Evolutionary conservation across 1,140 invertebrate genomes (phyloP).

Genomic region (Drepana arcuata): DNA sequence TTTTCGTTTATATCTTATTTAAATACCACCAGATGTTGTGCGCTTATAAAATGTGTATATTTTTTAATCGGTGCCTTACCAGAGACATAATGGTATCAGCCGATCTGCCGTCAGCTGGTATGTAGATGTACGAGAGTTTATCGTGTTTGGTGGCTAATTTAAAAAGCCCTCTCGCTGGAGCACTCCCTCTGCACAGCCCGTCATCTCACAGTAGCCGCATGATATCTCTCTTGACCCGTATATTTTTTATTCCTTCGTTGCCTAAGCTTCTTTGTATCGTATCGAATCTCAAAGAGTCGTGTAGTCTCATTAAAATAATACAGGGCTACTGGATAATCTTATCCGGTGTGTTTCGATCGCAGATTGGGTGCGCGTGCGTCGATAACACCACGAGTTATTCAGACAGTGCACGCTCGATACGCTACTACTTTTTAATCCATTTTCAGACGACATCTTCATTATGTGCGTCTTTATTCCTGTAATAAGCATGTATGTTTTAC

Average conservation of each 20-base stretch:
- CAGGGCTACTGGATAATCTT: conserved; percentile 70
- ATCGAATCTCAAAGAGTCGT: conserved; percentile 63
- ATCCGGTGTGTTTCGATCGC: conserved; percentile 67
- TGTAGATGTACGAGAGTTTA: conserved; percentile 58
- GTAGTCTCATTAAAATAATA: conserved; percentile 72
- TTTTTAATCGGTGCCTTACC: conserved; percentile 68
- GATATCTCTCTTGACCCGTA: conserved; percentile 66
- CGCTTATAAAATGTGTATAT: conserved; percentile 66
- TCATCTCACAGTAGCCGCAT: conserved; percentile 42
- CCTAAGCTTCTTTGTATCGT: conserved; percentile 65
- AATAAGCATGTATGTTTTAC: conserved; percentile 16
- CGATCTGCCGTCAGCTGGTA: conserved; percentile 68
- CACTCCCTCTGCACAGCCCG: conserved; percentile 29
- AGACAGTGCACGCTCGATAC: conserved; percentile 52
- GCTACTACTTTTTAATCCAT: conserved; percentile 59
- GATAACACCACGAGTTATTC: conserved; percentile 67
- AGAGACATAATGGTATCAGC: conserved; percentile 67
- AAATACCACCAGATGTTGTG: conserved; percentile 64
- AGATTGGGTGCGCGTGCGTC: conserved; percentile 68
- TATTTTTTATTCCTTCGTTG: conserved; percentile 66
- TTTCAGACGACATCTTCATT: conserved; percentile 64
- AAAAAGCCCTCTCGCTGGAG: conserved; percentile 44
- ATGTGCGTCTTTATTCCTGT: conserved; percentile 32
- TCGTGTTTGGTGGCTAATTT: conserved; percentile 62
- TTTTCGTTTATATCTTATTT: conserved; percentile 66